Percentiles rank a stretch among this genome's conserved stretches.
phyloP scores from a whole-genome alignment of 1,140 invertebrate species.

The Neodiprion lecontei region DNA sequence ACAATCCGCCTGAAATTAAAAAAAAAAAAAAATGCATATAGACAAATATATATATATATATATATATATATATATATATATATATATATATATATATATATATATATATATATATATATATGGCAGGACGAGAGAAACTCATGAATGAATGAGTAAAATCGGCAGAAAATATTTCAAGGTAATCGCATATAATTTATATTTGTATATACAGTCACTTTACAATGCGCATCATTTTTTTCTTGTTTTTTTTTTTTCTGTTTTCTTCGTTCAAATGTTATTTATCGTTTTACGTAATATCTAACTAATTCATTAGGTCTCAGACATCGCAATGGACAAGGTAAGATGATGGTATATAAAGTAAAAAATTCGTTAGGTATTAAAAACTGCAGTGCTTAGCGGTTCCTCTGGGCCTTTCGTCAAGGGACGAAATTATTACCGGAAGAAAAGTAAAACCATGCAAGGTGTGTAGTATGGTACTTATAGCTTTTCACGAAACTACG shows the following conservation, averaged over 20 bases:
- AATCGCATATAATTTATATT: conserved; percentile 61
- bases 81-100: conserved; percentile 28
- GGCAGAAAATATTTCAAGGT: conserved; percentile 19
- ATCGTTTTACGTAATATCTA: neutral
- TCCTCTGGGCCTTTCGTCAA: neutral
- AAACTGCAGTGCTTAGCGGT: conserved; percentile 5
- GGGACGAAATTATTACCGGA: neutral
- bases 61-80: conserved; percentile 9
- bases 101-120: conserved; percentile 22
- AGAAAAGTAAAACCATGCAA: neutral
- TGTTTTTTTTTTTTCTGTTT: conserved; percentile 35
- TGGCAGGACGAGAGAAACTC: neutral
- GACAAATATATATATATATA: conserved; percentile 20
- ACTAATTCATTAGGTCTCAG: conserved; percentile 41
- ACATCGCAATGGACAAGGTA: conserved; percentile 41
- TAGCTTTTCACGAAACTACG: too few relatives aligned
- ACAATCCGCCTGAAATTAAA: too few relatives aligned
- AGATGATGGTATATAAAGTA: conserved; percentile 50
- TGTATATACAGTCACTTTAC: conserved; percentile 62
- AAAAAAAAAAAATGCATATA: neutral
- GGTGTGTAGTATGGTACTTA: neutral
- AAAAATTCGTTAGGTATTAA: conserved; percentile 44
- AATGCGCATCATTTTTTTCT: conserved; percentile 53
- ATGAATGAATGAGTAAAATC: neutral
- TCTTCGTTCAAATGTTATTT: conserved; percentile 1